Base-by-base conservation (phyloP, 2,113 vertebrate genomes). In the Mesitornis unicolor region DNA sequence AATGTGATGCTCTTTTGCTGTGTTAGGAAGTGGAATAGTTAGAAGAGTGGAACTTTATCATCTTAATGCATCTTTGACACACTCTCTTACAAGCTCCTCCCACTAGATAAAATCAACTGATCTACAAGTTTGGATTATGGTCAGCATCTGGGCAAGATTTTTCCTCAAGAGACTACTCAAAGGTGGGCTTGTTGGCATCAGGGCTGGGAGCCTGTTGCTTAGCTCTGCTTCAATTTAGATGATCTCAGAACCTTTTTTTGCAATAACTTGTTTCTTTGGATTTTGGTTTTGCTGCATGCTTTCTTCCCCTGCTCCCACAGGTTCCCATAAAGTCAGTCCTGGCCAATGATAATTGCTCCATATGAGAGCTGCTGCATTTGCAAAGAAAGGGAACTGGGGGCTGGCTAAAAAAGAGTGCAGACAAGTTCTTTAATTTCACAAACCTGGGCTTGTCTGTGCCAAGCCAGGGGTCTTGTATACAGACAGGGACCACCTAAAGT, bases 381-480 rank as follows among this genome's bases (percentile, higher is more conserved):
- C 16, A 54, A 56, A 73, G 42, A 15, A 47, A 65, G 21, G 31
- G 36, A 65, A 28, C 26, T 43, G n/a, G 33, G 29, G 53, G 14
- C 24, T 78, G 22, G 16, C 40, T 81, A 61, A 42, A 36, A 28
- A 61, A 60, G 50, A 69, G 16, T 33, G 5, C 36, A 75, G 47
- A n/a, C 36, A 29, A 54, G 14, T 61, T 61, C 77, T 21, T 73
- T 65, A 54, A 47, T 90, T 87, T 22, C 45, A 40, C n/a, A 82
- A 43, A 51, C 31, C 6, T 70, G 42, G 26, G 7, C 14, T 92
- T 90, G 9, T 82, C 28, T 70, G 14, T 70, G 35, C 43, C 13
- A 3, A 19, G 0, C 8, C 8, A 59, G 33, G 48, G 16, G 29
- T n/a, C 18, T 42, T 79, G 19, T 2, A 35, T 61, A 24, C 36